These are phyloP conservation scores for Menidia menidia DNA, from an alignment of 2,797 vertebrate species.

Conservation along the genomic window DNA sequence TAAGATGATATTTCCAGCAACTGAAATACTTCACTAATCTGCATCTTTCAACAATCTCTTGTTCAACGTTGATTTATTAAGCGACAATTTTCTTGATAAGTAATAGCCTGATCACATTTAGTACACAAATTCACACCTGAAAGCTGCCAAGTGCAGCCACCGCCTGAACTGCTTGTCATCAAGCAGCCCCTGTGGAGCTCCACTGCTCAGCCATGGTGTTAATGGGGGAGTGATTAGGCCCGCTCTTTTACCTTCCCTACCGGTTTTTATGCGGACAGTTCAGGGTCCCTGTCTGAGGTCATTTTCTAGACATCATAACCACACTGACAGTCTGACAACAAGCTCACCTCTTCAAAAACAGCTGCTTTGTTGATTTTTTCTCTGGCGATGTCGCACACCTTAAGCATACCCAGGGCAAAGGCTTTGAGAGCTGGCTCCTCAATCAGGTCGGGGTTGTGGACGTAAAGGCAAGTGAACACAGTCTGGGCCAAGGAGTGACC, in stretches of 20 bases:
- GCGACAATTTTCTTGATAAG: background rate
- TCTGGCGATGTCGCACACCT: conserved; percentile 97
- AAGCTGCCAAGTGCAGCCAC: conserved; percentile 5
- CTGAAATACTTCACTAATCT: conserved; percentile 1
- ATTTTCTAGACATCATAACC: background rate
- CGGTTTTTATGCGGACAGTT: background rate
- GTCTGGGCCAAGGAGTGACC: conserved; percentile 98
- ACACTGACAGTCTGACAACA: background rate
- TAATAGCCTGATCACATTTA: conserved; percentile 5
- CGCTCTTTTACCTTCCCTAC: background rate
- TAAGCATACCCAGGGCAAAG: conserved; percentile 95
- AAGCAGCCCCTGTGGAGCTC: background rate
- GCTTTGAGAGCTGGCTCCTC: conserved; percentile 98
- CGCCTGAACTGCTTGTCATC: background rate
- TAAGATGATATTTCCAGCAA: background rate
- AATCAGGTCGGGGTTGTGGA: conserved; percentile 97
- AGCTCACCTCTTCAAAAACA: conserved; percentile 95
- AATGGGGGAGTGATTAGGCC: background rate
- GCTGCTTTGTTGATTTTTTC: conserved; percentile 99
- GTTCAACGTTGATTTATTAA: background rate
- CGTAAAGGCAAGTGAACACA: conserved; percentile 97
- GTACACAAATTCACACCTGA: conserved; percentile 14
- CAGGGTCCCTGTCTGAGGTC: background rate
- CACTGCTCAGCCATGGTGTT: background rate
- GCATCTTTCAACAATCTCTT: background rate